These are phyloP conservation scores for Bradypodion pumilum DNA, from an alignment of 2,797 vertebrate species.

Conservation along the genomic window DNA sequence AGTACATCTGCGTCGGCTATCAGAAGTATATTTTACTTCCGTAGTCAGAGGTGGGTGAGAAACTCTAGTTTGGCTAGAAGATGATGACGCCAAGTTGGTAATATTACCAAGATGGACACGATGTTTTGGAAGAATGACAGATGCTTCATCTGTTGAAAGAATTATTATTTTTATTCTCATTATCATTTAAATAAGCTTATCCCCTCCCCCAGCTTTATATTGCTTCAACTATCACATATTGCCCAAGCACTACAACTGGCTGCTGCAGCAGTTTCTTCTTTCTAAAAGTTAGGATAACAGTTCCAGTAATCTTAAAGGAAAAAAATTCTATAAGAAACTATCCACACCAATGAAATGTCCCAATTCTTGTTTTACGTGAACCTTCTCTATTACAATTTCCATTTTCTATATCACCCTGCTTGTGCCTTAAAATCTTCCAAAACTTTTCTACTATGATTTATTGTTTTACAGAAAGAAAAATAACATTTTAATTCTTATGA, in stretches of 20 bases:
- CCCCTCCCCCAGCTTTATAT: not conserved
- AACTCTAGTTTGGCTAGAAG: conserved; percentile 64
- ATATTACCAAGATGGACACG: conserved; percentile 85
- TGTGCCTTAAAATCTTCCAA: not conserved
- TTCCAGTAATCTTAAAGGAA: not conserved
- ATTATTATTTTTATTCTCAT: not conserved
- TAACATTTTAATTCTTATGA: no score
- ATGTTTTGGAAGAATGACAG: conserved; percentile 53
- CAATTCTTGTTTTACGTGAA: not conserved
- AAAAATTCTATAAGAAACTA: no score
- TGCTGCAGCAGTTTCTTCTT: not conserved
- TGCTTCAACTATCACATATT: conserved; percentile 2
- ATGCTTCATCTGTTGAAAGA: conserved; percentile 70
- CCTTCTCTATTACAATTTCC: not conserved
- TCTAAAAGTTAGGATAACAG: not conserved
- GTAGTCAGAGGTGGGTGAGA: conserved; percentile 56
- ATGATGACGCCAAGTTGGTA: conserved; percentile 83
- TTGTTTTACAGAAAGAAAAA: not conserved
- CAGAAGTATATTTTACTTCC: conserved; percentile 58
- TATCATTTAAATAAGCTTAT: not conserved
- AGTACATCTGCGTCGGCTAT: conserved; percentile 83
- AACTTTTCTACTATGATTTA: not conserved
- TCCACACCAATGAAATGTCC: not conserved
- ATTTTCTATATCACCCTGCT: not conserved
- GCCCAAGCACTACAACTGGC: not conserved